Conservation (phyloP, 1,140 invertebrate species). For the Luehdorfia chinensis region DNA sequence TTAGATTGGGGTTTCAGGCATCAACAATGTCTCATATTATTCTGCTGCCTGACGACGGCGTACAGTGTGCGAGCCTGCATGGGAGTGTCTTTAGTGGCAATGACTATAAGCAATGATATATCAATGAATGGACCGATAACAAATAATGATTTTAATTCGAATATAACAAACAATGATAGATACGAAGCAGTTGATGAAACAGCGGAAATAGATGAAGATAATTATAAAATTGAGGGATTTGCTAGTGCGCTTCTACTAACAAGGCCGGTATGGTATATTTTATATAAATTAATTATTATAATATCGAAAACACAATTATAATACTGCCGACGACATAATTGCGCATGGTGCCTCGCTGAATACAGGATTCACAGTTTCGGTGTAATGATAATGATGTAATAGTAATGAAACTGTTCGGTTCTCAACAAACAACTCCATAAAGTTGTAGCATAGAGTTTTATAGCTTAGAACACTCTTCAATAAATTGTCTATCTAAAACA, state of each 20-base stretch:
- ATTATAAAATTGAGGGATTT: constrained; percentile 28
- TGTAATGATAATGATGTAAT: too few relatives aligned
- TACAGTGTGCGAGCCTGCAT: constrained; percentile 83
- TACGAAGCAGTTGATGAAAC: too few relatives aligned
- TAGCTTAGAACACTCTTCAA: too few relatives aligned
- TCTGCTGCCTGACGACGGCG: constrained; percentile 80
- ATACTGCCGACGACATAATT: not conserved
- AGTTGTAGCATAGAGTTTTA: too few relatives aligned
- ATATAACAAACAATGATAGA: too few relatives aligned
- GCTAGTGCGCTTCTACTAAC: constrained; percentile 39
- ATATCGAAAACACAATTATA: not conserved
- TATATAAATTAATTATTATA: constrained; percentile 3
- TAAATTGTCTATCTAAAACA: too few relatives aligned
- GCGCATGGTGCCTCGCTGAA: too few relatives aligned
- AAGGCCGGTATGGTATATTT: constrained; percentile 45
- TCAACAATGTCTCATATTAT: constrained; percentile 81
- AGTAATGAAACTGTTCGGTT: too few relatives aligned
- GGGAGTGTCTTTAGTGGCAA: constrained; percentile 85
- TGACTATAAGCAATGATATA: constrained; percentile 59
- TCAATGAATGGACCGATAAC: too few relatives aligned
- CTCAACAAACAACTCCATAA: too few relatives aligned
- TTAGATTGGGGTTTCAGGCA: constrained; percentile 76
- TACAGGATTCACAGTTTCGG: too few relatives aligned
- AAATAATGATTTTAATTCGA: too few relatives aligned
- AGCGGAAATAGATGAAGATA: not conserved